phyloP scores from a whole-genome alignment of 2,113 vertebrate genomes.

The Phylloscopus whistleri region DNA sequence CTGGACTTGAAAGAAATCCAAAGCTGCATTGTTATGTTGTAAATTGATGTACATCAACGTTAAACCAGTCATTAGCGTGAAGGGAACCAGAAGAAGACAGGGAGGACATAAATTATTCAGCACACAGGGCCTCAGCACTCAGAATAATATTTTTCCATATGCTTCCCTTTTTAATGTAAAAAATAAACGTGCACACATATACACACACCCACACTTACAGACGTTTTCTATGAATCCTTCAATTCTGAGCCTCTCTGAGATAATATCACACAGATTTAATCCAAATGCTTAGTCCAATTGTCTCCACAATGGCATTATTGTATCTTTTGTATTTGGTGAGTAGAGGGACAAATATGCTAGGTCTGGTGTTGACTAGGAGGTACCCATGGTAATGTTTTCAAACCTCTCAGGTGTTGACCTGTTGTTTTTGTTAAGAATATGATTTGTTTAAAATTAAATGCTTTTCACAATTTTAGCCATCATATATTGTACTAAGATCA shows the following conservation, averaged over 20 bases:
- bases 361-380: neutral
- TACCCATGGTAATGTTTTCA: neutral
- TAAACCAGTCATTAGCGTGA: slow-evolving; percentile 34
- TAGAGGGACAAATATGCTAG: neutral
- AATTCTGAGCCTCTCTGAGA: neutral
- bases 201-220: neutral
- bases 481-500: neutral
- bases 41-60: slow-evolving; percentile 39
- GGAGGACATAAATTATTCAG: slow-evolving; percentile 45
- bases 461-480: neutral
- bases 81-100: slow-evolving; percentile 5
- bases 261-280: neutral
- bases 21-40: slow-evolving; percentile 19
- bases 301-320: neutral
- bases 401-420: neutral
- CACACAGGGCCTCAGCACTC: neutral
- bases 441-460: neutral
- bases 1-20: slow-evolving; percentile 41
- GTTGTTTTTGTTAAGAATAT: neutral
- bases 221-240: neutral
- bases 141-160: slow-evolving; percentile 2
- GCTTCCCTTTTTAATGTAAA: slow-evolving; percentile 9
- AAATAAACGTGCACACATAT: neutral
- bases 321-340: neutral
- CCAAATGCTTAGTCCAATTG: neutral